Conservation (phyloP, 2,113 vertebrate genomes). For the Verasper variegatus region DNA sequence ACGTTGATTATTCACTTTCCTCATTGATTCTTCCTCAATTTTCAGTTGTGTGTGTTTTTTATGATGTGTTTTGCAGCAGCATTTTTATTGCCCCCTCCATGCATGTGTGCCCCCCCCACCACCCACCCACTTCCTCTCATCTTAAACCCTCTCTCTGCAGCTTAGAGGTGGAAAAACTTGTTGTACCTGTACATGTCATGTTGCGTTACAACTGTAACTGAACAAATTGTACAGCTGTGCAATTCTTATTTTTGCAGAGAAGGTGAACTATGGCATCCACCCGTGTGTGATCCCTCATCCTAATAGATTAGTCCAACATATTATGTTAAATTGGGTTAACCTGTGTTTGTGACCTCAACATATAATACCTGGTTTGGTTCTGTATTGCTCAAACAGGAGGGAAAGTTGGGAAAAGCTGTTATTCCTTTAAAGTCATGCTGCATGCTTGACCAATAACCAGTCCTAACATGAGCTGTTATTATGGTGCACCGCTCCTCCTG, state of each 20-base stretch:
- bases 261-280: background rate
- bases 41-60: background rate
- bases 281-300: background rate
- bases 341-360: background rate
- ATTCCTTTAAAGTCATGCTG: background rate
- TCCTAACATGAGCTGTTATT: conserved; percentile 19
- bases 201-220: conserved; percentile 12
- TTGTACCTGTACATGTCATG: conserved; percentile 1
- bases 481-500: background rate
- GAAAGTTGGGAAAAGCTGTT: background rate
- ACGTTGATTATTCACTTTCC: no score
- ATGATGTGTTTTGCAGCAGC: background rate
- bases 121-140: no score
- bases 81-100: no score
- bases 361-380: background rate
- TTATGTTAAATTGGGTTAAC: background rate
- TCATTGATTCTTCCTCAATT: no score
- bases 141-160: background rate
- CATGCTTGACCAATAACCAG: conserved; percentile 26
- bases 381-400: background rate
- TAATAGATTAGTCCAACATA: background rate
- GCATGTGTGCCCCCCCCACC: no score
- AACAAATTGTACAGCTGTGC: background rate
- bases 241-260: background rate
- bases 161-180: background rate